Evolutionary conservation across 2,113 vertebrate genomes (phyloP), one percentile per base, ranked within the genome.

Genomic region (Trematomus loennbergii): DNA sequence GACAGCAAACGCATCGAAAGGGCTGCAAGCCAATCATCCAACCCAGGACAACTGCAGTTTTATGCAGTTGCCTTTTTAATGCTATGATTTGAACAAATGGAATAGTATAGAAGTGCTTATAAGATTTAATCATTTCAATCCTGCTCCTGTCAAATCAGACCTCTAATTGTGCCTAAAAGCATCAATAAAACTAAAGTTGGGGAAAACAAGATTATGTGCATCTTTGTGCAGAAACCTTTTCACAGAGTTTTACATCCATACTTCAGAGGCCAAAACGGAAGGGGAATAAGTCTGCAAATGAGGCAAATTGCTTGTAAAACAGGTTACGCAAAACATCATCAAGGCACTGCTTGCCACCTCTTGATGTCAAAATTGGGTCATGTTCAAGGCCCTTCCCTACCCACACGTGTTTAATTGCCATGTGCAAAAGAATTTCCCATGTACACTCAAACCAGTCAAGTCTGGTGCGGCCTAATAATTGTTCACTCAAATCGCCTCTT

Each of bases 381-480:
- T 54, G 62, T 77, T 84, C 72, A 85, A 81, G 76, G 82, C 78
- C 83, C 72, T 83, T 87, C 45, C 80, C 81, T 78, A 82, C 76
- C 85, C 71, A 72, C 77, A 77, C 50, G 55, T 83, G 85, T 90
- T 94, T 95, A 93, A 93, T 91, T 92, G 91, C 87, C 79, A 73
- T 73, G 73, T 69, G 75, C 85, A 79, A 58, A 88, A 91, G 81
- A 86, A 83, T 92, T 89, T 88, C 92, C 87, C 87, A 83, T 90
- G 83, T 87, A 86, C 66, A 60, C 83, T 70, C 78, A 80, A 87
- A 87, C 88, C 88, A 86, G 83, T 81, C 71, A 77, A 91, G 91
- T 87, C 86, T 92, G 88, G 83, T 84, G 72, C 66, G 49, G 83
- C 84, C 88, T 79, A 88, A 86, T 92, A 91, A 93, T 91, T 87